These are phyloP conservation scores for Aethes cnicana DNA, from an alignment of 2,888 invertebrate species.

Conservation along the genomic window DNA sequence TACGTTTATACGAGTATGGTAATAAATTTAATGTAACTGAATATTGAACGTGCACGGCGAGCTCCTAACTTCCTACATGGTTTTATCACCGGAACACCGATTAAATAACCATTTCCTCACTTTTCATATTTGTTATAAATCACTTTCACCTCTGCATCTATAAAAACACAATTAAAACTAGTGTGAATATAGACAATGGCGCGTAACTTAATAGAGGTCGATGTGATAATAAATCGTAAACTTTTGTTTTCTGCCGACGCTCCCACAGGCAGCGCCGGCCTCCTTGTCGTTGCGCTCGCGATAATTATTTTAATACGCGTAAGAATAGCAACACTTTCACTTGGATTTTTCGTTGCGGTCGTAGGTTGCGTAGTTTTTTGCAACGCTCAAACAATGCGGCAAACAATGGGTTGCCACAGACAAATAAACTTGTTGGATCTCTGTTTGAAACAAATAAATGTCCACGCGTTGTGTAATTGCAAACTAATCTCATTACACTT, in stretches of 20 bases:
- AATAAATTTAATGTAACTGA: slow-evolving; percentile 12
- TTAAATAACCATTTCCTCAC: slow-evolving; percentile 15
- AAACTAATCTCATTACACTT: slow-evolving; percentile 10
- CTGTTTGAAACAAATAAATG: slow-evolving; percentile 13
- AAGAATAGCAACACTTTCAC: slow-evolving; percentile 61
- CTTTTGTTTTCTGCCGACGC: slow-evolving; percentile 44
- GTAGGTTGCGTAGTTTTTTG: slow-evolving; percentile 25
- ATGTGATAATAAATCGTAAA: slow-evolving; percentile 25
- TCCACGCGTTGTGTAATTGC: slow-evolving; percentile 15
- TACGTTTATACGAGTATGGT: slow-evolving; percentile 13
- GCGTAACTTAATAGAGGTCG: slow-evolving; percentile 33
- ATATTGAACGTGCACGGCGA: background rate
- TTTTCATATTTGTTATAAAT: slow-evolving; percentile 22
- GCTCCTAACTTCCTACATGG: slow-evolving; percentile 8
- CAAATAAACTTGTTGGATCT: slow-evolving; percentile 31
- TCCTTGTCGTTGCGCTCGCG: slow-evolving; percentile 44
- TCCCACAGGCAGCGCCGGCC: slow-evolving; percentile 44
- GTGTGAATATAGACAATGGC: slow-evolving; percentile 34
- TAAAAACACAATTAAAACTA: slow-evolving; percentile 30
- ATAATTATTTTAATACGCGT: slow-evolving; percentile 63
- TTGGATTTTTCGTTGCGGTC: slow-evolving; percentile 49
- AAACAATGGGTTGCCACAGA: slow-evolving; percentile 34
- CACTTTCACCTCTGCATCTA: slow-evolving; percentile 29
- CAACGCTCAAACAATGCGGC: slow-evolving; percentile 30
- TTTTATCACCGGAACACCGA: slow-evolving; percentile 1